These are phyloP conservation scores for Diceros bicornis DNA, from an alignment of 2,797 vertebrate genomes.

Conservation along the genomic window DNA sequence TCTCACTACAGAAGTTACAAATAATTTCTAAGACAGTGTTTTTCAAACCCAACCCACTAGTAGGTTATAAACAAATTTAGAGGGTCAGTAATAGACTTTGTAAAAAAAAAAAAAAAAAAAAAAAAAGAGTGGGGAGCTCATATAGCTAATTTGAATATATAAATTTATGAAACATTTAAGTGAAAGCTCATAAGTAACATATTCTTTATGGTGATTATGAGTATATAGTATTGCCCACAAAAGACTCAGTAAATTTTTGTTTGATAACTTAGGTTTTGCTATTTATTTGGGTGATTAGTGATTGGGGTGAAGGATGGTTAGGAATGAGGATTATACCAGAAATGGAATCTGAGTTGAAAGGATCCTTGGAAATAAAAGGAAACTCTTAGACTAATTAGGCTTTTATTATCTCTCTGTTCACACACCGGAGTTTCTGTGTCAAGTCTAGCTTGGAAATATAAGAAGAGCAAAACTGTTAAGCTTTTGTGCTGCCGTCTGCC, in stretches of 20 bases:
- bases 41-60: background rate
- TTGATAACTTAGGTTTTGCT: conserved; percentile 27
- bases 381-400: background rate
- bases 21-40: background rate
- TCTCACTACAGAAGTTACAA: conserved; percentile 8
- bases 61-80: conserved; percentile 5
- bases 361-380: background rate
- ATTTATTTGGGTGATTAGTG: background rate
- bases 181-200: background rate
- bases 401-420: background rate
- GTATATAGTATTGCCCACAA: background rate
- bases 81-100: background rate
- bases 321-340: background rate
- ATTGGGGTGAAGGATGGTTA: background rate
- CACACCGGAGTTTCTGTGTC: background rate
- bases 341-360: conserved; percentile 35
- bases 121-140: background rate
- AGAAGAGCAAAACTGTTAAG: background rate
- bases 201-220: background rate
- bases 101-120: too few relatives aligned
- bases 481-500: background rate
- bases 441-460: background rate
- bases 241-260: background rate
- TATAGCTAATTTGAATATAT: background rate
- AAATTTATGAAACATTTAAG: background rate